phyloP scores from a whole-genome alignment of 2,797 vertebrate genomes.

The Sebastes minor region DNA sequence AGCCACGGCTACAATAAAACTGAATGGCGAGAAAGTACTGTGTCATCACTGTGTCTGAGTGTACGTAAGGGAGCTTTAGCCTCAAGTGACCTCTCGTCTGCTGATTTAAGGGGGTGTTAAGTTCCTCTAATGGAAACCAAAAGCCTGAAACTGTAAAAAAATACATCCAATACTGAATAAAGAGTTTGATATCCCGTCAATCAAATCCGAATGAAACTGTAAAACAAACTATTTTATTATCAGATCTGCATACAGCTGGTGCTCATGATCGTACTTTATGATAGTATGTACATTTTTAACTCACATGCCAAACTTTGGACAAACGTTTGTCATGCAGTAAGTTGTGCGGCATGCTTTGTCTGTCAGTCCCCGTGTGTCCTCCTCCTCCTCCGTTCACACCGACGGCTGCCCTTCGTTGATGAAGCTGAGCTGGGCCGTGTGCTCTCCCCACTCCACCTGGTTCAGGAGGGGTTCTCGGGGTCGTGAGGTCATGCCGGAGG shows the following conservation, averaged over 20 bases:
- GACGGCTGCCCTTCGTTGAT: slow-evolving; percentile 81
- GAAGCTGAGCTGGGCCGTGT: slow-evolving; percentile 78
- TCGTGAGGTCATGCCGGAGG: slow-evolving; percentile 8
- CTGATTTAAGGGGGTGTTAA: neutral
- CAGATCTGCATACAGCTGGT: slow-evolving; percentile 24
- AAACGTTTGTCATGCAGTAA: slow-evolving; percentile 59
- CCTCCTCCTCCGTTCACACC: slow-evolving; percentile 43
- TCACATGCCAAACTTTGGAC: slow-evolving; percentile 38
- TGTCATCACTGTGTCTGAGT: slow-evolving; percentile 6
- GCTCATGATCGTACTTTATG: slow-evolving; percentile 20
- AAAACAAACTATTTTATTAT: slow-evolving; percentile 62
- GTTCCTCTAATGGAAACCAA: neutral
- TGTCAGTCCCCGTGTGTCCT: neutral
- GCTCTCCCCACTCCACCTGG: slow-evolving; percentile 67
- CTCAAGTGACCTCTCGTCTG: accelerated
- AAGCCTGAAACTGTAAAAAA: neutral
- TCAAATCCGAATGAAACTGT: slow-evolving; percentile 32
- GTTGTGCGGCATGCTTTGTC: slow-evolving; percentile 40
- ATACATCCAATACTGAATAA: neutral
- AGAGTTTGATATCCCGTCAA: neutral
- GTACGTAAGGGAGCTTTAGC: neutral
- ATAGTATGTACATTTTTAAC: slow-evolving; percentile 45
- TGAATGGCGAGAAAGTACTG: neutral
- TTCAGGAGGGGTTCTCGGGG: slow-evolving; percentile 28
- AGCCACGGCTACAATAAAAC: slow-evolving; percentile 14